A percentile compares a stretch with the other conserved stretches of the same genome.
phyloP scores from a whole-genome alignment of 2,113 vertebrate genomes.

The Panthera uncia region DNA sequence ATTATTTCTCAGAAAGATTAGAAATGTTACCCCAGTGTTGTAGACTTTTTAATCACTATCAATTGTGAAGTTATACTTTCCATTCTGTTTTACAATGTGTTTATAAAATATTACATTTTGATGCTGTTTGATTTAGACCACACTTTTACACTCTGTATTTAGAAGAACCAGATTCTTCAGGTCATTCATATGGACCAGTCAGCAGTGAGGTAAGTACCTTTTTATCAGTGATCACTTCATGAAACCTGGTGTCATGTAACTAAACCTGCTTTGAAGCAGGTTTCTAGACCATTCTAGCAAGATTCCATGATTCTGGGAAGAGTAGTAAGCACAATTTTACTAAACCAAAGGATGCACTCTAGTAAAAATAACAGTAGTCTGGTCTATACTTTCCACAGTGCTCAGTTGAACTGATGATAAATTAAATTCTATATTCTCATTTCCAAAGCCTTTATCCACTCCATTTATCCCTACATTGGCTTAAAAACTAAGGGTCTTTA shows the following conservation, averaged over 20 bases:
- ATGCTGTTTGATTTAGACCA: slow-evolving; percentile 94
- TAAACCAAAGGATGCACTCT: neutral
- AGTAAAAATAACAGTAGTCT: neutral
- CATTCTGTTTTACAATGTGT: slow-evolving; percentile 82
- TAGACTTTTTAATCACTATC: slow-evolving; percentile 58
- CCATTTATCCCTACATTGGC: neutral
- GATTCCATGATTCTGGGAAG: neutral
- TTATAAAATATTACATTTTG: slow-evolving; percentile 90
- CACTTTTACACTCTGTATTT: slow-evolving; percentile 98
- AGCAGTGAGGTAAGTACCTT: slow-evolving; percentile 90
- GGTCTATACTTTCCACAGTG: neutral
- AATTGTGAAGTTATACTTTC: slow-evolving; percentile 82
- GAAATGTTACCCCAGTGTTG: neutral
- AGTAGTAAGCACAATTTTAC: neutral
- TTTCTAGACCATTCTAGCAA: slow-evolving; percentile 1
- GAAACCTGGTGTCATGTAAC: neutral
- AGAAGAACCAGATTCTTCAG: slow-evolving; percentile 94
- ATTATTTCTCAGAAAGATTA: slow-evolving; percentile 27
- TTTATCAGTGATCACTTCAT: neutral
- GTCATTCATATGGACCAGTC: slow-evolving; percentile 91
- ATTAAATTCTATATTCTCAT: neutral
- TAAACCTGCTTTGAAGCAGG: neutral
- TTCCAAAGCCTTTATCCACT: neutral
- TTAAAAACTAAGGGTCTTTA: neutral
- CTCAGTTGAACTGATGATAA: neutral